A percentile compares a stretch with the other conserved stretches of the same genome.
Conservation (phyloP, 2,113 vertebrate species). For the Thermophis baileyi region DNA sequence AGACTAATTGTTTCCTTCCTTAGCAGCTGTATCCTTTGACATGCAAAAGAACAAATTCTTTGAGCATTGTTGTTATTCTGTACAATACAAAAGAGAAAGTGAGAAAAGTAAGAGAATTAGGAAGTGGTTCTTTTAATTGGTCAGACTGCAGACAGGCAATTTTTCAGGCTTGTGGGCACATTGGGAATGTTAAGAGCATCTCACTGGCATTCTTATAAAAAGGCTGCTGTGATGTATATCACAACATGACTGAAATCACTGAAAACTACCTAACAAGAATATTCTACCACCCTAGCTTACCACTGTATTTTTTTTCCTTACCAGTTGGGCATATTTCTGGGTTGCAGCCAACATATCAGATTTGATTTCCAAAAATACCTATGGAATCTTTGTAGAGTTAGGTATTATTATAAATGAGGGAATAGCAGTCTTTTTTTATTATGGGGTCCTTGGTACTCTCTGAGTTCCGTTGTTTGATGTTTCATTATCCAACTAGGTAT, state of each 20-base stretch:
- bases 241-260: not conserved
- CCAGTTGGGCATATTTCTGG: not conserved
- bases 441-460: not conserved
- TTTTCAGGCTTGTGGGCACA: not conserved
- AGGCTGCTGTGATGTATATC: not conserved
- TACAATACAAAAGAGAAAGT: not conserved
- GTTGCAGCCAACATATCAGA: not conserved
- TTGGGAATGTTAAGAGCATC: not conserved
- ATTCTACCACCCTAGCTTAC: not conserved
- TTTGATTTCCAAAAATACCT: not conserved
- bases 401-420: not conserved
- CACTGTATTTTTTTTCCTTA: not conserved
- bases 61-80: not conserved
- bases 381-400: not conserved
- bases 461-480: not conserved
- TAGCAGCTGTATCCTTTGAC: conserved; percentile 19
- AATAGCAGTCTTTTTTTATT: not conserved
- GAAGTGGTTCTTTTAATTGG: not conserved
- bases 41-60: not conserved
- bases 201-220: not conserved
- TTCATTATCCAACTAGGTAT: not conserved
- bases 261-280: not conserved
- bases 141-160: not conserved
- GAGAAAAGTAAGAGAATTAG: not conserved
- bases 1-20: conserved; percentile 10